These are phyloP conservation scores for Aptenodytes patagonicus DNA, from an alignment of 2,113 vertebrate species.

Conservation along the genomic window DNA sequence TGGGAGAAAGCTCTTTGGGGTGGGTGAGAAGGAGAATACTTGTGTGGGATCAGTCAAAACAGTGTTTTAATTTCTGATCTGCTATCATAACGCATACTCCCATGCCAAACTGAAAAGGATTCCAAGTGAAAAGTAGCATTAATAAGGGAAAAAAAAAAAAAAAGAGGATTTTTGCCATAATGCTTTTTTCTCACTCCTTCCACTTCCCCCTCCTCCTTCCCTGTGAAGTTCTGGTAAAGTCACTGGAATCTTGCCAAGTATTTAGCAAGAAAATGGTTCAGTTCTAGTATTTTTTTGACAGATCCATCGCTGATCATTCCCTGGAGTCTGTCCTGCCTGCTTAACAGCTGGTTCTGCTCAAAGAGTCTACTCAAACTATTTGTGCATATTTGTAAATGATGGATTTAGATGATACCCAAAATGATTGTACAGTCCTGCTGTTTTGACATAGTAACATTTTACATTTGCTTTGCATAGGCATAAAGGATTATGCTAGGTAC, in stretches of 20 bases:
- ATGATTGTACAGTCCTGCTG: background rate
- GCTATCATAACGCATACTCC: background rate
- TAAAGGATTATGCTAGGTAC: background rate
- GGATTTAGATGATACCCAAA: background rate
- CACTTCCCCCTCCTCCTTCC: background rate
- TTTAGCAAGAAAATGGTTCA: background rate
- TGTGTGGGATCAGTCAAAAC: background rate
- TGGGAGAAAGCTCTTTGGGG: background rate
- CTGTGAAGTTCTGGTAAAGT: background rate
- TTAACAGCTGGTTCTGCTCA: background rate
- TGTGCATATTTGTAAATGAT: background rate
- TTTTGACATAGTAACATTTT: background rate
- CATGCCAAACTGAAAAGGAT: background rate
- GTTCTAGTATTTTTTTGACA: background rate
- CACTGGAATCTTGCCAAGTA: background rate
- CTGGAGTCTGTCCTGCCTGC: background rate
- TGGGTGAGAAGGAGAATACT: background rate
- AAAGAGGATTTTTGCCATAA: background rate
- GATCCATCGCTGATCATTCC: background rate
- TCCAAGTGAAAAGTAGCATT: background rate
- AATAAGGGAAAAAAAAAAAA: background rate
- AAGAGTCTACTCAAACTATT: background rate
- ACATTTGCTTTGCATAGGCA: background rate
- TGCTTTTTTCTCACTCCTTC: background rate
- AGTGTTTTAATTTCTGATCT: background rate